A percentile compares a stretch with the other conserved stretches of the same genome.
phyloP scores from a whole-genome alignment of 2,888 invertebrate genomes.

The Drosophila leonis region DNA sequence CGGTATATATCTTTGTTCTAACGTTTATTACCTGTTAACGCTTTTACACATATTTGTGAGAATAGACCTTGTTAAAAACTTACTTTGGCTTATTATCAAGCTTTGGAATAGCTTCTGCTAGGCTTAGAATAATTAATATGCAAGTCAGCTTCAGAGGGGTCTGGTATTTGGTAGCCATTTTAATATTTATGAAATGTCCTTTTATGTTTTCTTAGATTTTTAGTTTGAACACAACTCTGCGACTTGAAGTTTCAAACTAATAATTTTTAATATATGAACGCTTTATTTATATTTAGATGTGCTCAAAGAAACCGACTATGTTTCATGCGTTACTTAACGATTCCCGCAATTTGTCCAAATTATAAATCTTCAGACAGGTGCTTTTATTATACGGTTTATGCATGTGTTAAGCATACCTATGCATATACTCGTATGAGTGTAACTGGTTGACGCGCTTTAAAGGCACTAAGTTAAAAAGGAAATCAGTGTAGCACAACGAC shows the following conservation, averaged over 20 bases:
- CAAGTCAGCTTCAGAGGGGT: slow-evolving; percentile 33
- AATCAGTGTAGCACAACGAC: slow-evolving; percentile 75
- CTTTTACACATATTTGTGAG: not conserved
- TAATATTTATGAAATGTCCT: slow-evolving; percentile 1
- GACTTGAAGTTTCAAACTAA: slow-evolving; percentile 57
- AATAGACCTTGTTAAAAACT: slow-evolving; percentile 29
- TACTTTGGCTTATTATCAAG: slow-evolving; percentile 72
- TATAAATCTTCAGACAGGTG: slow-evolving; percentile 67
- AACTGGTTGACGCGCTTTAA: slow-evolving; percentile 40
- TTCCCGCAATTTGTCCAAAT: slow-evolving; percentile 72
- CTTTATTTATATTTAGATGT: slow-evolving; percentile 57
- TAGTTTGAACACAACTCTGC: slow-evolving; percentile 15
- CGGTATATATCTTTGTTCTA: not conserved
- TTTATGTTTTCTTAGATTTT: not conserved
- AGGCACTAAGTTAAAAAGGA: slow-evolving; percentile 39
- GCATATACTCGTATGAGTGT: not conserved
- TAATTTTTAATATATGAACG: slow-evolving; percentile 34
- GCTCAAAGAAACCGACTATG: slow-evolving; percentile 29
- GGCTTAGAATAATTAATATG: slow-evolving; percentile 37
- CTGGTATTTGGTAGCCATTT: slow-evolving; percentile 59
- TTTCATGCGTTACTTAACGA: slow-evolving; percentile 51
- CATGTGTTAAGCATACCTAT: slow-evolving; percentile 20
- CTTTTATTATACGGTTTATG: slow-evolving; percentile 54
- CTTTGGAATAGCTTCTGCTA: slow-evolving; percentile 65
- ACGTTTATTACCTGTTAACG: not conserved